These are phyloP conservation scores for Nycticorax nycticorax DNA, from an alignment of 2,113 vertebrate species.

Conservation along the genomic window DNA sequence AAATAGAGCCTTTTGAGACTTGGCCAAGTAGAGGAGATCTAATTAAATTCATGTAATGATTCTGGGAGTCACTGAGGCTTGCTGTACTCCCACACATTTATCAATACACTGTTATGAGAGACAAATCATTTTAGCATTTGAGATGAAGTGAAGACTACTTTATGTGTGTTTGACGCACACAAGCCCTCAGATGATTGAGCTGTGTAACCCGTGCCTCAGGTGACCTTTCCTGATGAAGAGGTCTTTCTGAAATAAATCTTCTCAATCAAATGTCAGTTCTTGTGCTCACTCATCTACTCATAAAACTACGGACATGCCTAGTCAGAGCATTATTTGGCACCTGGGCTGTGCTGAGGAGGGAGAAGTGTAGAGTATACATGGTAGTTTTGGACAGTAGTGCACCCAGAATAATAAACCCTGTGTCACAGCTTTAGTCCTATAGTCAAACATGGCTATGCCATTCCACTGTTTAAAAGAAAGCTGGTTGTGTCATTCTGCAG, in stretches of 20 bases:
- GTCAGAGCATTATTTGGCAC: not conserved
- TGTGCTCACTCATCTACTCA: not conserved
- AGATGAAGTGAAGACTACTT: not conserved
- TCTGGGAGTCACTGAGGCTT: not conserved
- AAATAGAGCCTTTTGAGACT: not conserved
- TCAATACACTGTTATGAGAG: not conserved
- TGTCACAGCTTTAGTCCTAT: not conserved
- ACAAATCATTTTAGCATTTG: not conserved
- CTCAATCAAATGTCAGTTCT: not conserved
- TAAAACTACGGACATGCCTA: not conserved
- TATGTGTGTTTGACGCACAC: not conserved
- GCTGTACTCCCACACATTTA: not conserved
- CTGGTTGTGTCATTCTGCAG: not conserved
- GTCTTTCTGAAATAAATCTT: not conserved
- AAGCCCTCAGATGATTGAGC: not conserved
- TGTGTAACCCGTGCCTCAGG: not conserved
- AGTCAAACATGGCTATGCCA: not conserved
- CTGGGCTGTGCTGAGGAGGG: not conserved
- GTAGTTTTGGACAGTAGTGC: not conserved
- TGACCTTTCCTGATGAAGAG: not conserved
- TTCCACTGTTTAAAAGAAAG: not conserved
- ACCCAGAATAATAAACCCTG: not conserved
- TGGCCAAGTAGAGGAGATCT: not conserved
- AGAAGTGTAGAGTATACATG: not conserved
- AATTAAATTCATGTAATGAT: conserved; percentile 27